phyloP scores from a whole-genome alignment of 2,797 vertebrate species.

The Buphagus erythrorhynchus region DNA sequence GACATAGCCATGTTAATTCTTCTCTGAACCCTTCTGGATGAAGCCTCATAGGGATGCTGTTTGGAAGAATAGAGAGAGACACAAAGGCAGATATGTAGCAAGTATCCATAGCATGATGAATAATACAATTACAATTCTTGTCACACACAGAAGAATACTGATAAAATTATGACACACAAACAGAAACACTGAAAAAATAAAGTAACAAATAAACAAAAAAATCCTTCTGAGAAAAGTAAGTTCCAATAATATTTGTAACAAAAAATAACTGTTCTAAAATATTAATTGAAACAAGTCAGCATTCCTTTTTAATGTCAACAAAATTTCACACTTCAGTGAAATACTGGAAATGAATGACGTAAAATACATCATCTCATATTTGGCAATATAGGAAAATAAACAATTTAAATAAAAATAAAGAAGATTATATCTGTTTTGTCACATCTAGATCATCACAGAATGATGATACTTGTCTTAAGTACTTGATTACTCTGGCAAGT shows the following conservation, averaged over 20 bases:
- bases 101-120: not conserved
- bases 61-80: not conserved
- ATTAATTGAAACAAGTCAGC: not conserved
- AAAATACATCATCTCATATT: not conserved
- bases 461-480: not conserved
- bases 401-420: not conserved
- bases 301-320: not conserved
- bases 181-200: not conserved
- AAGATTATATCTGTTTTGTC: not conserved
- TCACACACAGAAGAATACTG: not conserved
- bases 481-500: not conserved
- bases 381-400: not conserved
- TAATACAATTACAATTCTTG: not conserved
- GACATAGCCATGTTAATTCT: not conserved
- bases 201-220: not conserved
- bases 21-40: not conserved
- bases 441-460: not conserved
- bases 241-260: not conserved
- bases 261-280: not conserved
- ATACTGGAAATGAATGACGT: not conserved
- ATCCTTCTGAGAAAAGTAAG: not conserved
- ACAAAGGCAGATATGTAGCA: not conserved
- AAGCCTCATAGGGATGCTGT: not conserved
- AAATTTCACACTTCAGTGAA: not conserved
- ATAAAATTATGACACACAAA: not conserved